Percentiles rank a stretch among this genome's conserved stretches.
Conservation (phyloP, 2,113 vertebrate genomes). For the Clinocottus analis region DNA sequence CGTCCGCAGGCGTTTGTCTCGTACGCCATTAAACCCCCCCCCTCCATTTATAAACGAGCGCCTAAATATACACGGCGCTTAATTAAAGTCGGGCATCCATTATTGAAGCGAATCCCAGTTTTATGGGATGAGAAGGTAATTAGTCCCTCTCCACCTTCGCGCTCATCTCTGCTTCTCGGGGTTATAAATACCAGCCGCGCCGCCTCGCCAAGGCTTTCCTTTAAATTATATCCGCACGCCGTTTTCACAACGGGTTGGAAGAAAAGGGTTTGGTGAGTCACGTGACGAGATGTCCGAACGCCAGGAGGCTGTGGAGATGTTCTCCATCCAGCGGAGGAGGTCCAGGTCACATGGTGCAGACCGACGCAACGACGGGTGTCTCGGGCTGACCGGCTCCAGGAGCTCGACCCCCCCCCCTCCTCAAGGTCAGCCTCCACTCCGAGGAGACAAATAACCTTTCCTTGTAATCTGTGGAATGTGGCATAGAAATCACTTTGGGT, state of each 20-base stretch:
- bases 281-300: slow-evolving; percentile 66
- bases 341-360: slow-evolving; percentile 43
- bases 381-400: no score
- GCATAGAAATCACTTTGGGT: slow-evolving; percentile 70
- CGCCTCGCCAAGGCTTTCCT: slow-evolving; percentile 70
- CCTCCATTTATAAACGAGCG: slow-evolving; percentile 72
- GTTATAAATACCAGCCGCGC: slow-evolving; percentile 75
- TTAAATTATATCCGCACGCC: slow-evolving; percentile 61
- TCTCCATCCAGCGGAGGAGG: slow-evolving; percentile 20
- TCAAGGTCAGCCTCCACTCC: slow-evolving; percentile 67
- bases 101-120: slow-evolving; percentile 78
- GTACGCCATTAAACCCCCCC: slow-evolving; percentile 69
- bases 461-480: slow-evolving; percentile 63
- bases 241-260: slow-evolving; percentile 70
- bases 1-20: slow-evolving; percentile 54
- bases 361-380: slow-evolving; percentile 33
- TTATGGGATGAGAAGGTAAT: slow-evolving; percentile 82
- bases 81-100: slow-evolving; percentile 81
- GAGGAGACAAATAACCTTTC: slow-evolving; percentile 69
- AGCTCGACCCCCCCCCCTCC: no score
- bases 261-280: slow-evolving; percentile 64
- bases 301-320: slow-evolving; percentile 23
- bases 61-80: slow-evolving; percentile 82
- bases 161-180: slow-evolving; percentile 66
- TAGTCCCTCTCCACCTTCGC: slow-evolving; percentile 77